These are phyloP conservation scores for Bellardia pandia DNA, from an alignment of 2,888 invertebrate species.

Conservation along the genomic window DNA sequence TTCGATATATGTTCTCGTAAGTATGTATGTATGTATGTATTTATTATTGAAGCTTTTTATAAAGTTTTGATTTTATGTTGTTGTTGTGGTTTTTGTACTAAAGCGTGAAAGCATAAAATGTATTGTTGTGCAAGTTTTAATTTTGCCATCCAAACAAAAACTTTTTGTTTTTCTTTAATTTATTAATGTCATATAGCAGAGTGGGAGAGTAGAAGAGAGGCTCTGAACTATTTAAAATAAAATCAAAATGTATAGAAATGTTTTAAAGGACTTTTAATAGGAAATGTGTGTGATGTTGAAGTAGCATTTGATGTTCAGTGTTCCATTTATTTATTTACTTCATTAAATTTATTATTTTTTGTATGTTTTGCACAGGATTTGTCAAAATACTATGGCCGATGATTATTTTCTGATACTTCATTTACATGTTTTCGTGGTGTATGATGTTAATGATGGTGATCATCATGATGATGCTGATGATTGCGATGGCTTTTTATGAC, in stretches of 20 bases:
- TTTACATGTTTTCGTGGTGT: constrained; percentile 2
- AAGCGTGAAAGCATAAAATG: not conserved
- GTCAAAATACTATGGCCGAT: constrained; percentile 42
- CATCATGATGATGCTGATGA: constrained; percentile 40
- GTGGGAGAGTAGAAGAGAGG: not conserved
- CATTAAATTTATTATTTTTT: constrained; percentile 21
- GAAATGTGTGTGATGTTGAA: not conserved
- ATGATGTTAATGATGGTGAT: constrained; percentile 27
- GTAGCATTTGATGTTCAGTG: not conserved
- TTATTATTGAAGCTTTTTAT: not conserved
- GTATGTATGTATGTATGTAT: no score
- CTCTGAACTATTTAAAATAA: not conserved
- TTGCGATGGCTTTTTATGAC: constrained; percentile 66
- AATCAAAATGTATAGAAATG: not conserved
- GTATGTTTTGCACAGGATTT: constrained; percentile 62
- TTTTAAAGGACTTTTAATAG: not conserved
- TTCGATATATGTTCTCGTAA: not conserved
- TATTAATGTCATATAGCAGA: not conserved
- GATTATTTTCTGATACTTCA: constrained; percentile 12
- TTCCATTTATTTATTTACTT: constrained; percentile 41
- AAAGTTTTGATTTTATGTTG: not conserved
- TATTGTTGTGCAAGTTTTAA: not conserved
- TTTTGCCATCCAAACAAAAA: not conserved
- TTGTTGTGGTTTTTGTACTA: not conserved
- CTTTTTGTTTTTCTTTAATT: not conserved